Evolutionary conservation across 2,113 vertebrate species (phyloP).

Genomic region (Connochaetes taurinus): DNA sequence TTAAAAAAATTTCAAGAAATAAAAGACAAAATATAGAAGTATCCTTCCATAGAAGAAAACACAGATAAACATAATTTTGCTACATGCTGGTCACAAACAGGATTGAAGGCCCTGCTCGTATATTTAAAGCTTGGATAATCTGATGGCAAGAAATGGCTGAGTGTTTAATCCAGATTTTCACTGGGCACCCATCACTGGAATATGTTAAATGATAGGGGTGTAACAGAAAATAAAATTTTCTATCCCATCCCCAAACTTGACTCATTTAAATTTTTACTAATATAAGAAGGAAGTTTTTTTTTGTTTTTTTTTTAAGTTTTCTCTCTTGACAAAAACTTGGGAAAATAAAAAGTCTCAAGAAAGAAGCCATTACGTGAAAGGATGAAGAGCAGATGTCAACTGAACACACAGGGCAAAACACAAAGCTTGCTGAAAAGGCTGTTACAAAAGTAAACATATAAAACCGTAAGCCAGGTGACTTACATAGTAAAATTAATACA

Average conservation of each 20-base stretch:
- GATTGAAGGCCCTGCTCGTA: not conserved
- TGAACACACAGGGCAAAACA: not conserved
- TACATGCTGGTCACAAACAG: not conserved
- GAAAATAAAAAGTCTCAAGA: not conserved
- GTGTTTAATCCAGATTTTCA: not conserved
- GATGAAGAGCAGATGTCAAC: not conserved
- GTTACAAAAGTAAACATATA: not conserved
- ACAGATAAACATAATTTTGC: not conserved
- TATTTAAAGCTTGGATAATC: not conserved
- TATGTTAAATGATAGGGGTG: not conserved
- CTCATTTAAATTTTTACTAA: not conserved
- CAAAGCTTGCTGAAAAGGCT: not conserved
- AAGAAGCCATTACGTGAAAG: not conserved
- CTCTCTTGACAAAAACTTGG: not conserved
- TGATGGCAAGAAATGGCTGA: not conserved
- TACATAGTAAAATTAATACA: not conserved
- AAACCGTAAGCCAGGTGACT: not conserved
- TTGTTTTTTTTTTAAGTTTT: not conserved
- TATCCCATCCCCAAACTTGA: not conserved
- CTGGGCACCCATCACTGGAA: not conserved
- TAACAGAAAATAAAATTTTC: not conserved
- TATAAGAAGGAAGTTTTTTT: not conserved
- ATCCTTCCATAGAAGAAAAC: not conserved
- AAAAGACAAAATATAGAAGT: not conserved
- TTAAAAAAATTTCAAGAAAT: not conserved